phyloP scores from a whole-genome alignment of 2,888 invertebrate genomes.

The Scaptodrosophila latifasciaeformis region DNA sequence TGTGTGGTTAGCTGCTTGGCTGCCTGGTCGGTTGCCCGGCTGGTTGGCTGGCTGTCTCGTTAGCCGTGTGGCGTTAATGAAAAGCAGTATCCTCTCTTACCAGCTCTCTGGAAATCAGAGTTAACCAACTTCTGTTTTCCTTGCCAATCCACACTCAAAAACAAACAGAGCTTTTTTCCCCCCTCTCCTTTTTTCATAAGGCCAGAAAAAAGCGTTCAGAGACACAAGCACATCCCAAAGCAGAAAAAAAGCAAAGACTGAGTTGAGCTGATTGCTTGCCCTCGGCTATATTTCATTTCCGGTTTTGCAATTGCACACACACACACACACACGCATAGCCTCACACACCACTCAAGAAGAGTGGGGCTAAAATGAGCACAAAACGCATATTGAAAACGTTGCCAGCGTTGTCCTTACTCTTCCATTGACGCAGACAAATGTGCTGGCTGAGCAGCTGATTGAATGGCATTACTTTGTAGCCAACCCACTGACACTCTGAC shows the following conservation, averaged over 20 bases:
- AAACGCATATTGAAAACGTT: slow-evolving; percentile 32
- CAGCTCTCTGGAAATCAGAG: no score
- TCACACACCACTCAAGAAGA: neutral
- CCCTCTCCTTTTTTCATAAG: slow-evolving; percentile 17
- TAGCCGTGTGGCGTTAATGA: no score
- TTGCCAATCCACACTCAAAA: neutral
- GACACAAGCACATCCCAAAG: slow-evolving; percentile 9
- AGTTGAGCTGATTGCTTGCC: slow-evolving; percentile 24
- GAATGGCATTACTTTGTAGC: slow-evolving; percentile 32
- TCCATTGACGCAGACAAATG: neutral
- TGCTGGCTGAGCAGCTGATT: slow-evolving; percentile 17
- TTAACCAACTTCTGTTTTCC: neutral
- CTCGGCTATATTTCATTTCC: slow-evolving; percentile 35
- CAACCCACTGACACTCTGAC: slow-evolving; percentile 4
- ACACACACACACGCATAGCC: neutral
- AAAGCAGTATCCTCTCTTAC: no score
- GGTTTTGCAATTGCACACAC: neutral
- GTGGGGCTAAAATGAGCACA: slow-evolving; percentile 23
- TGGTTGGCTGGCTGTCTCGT: no score
- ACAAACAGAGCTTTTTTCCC: neutral
- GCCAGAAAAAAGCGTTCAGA: slow-evolving; percentile 1
- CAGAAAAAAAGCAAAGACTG: slow-evolving; percentile 9
- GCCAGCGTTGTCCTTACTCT: neutral
- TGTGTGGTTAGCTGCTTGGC: slow-evolving; percentile 1
- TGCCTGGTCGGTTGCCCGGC: neutral